Evolutionary conservation across 2,888 invertebrate species (phyloP).

Genomic region (Scaptomyza parva): DNA sequence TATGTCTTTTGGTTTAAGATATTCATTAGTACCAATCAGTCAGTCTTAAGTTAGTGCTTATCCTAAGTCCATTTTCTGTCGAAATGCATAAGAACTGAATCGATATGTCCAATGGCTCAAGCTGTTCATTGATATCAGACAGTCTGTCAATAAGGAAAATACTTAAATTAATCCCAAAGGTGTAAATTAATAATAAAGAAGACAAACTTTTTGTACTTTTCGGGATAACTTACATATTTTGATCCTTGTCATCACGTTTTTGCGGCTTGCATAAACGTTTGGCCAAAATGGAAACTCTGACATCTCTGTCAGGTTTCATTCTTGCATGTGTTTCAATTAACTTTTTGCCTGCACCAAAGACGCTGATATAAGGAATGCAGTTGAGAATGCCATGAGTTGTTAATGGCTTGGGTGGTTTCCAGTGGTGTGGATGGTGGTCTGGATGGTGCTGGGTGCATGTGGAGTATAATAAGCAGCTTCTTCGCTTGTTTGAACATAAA

Average conservation of each 20-base stretch:
- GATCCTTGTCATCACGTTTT: slow-evolving; percentile 8
- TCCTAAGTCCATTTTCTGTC: no score
- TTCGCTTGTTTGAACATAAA: slow-evolving; percentile 79
- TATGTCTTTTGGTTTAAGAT: no score
- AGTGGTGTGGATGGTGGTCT: background rate
- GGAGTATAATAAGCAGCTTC: slow-evolving; percentile 74
- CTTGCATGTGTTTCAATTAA: slow-evolving; percentile 77
- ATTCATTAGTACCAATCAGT: no score
- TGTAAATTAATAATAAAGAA: no score
- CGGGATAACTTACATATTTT: no score
- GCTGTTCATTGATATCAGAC: no score
- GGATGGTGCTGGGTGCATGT: slow-evolving; percentile 33
- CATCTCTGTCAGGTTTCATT: slow-evolving; percentile 58
- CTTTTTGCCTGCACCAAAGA: slow-evolving; percentile 74
- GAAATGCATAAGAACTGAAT: no score
- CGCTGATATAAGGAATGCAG: slow-evolving; percentile 51
- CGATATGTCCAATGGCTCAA: no score
- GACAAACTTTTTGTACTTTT: no score
- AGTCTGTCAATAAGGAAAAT: no score
- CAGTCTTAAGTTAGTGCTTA: no score
- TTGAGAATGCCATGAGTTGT: slow-evolving; percentile 44
- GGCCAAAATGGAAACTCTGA: slow-evolving; percentile 24
- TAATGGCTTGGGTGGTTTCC: slow-evolving; percentile 3
- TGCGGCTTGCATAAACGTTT: slow-evolving; percentile 48
- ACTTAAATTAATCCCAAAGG: no score